phyloP scores from a whole-genome alignment of 1,140 invertebrate species.

The Schlechtendalia chinensis region DNA sequence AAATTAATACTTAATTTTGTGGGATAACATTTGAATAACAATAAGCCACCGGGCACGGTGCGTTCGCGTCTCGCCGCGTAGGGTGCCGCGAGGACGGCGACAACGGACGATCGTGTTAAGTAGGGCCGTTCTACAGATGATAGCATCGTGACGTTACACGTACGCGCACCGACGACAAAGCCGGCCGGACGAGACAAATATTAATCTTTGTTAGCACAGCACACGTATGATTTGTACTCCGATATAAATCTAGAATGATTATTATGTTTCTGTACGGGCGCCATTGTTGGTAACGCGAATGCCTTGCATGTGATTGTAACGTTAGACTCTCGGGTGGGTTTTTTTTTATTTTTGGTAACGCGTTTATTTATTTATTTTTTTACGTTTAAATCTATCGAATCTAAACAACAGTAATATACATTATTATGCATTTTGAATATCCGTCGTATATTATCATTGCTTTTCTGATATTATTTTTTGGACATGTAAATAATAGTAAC shows the following conservation, averaged over 20 bases:
- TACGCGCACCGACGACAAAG: neutral
- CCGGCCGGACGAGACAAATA: constrained; percentile 30
- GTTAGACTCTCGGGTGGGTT: neutral
- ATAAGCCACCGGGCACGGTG: constrained; percentile 9
- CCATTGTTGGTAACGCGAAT: constrained; percentile 18
- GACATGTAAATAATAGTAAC: too few relatives aligned
- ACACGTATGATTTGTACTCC: constrained; percentile 24
- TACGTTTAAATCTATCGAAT: too few relatives aligned
- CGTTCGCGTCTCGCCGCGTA: neutral
- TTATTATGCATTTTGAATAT: too few relatives aligned
- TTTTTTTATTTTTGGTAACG: neutral
- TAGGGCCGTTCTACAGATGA: constrained; percentile 6
- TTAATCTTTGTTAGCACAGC: constrained; percentile 41
- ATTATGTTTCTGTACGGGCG: neutral
- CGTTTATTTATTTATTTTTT: too few relatives aligned
- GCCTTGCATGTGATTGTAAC: neutral
- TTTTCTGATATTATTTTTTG: too few relatives aligned
- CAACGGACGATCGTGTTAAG: constrained; percentile 43
- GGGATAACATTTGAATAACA: constrained; percentile 39
- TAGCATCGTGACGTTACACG: constrained; percentile 12
- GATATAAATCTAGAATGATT: constrained; percentile 36
- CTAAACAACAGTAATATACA: too few relatives aligned
- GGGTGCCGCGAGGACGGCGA: constrained; percentile 16
- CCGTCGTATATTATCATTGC: too few relatives aligned
- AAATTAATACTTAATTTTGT: constrained; percentile 50